Conservation (phyloP, 2,888 invertebrate species). For the Amiota minor region DNA sequence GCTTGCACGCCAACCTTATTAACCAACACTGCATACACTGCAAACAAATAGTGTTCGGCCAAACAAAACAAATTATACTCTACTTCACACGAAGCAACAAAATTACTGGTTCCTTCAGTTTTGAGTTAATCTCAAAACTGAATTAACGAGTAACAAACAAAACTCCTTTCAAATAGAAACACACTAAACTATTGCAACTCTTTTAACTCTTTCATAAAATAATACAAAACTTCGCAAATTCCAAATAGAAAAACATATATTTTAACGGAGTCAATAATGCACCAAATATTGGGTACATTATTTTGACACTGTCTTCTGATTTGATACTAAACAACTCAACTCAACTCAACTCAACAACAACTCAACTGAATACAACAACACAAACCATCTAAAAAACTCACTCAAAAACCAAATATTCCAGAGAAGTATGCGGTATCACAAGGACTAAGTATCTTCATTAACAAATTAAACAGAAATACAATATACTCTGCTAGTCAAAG, state of each 20-base stretch:
- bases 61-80: slow-evolving; percentile 2
- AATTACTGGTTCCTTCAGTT: slow-evolving; percentile 32
- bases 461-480: not conserved
- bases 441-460: slow-evolving; percentile 15
- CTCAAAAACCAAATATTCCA: slow-evolving; percentile 5
- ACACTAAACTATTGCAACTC: slow-evolving; percentile 36
- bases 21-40: slow-evolving; percentile 23
- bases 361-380: slow-evolving; percentile 47
- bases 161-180: not conserved
- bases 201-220: slow-evolving; percentile 61
- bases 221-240: slow-evolving; percentile 51
- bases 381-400: slow-evolving; percentile 17
- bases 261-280: slow-evolving; percentile 67
- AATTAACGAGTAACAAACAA: slow-evolving; percentile 23
- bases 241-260: slow-evolving; percentile 8
- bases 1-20: slow-evolving; percentile 33
- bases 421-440: slow-evolving; percentile 15
- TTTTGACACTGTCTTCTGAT: slow-evolving; percentile 75
- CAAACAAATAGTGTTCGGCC: not conserved
- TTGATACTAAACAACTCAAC: slow-evolving; percentile 67
- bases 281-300: slow-evolving; percentile 71
- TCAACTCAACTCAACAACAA: slow-evolving; percentile 50
- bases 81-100: slow-evolving; percentile 22
- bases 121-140: slow-evolving; percentile 36
- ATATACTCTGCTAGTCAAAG: slow-evolving; percentile 17